Evolutionary conservation across 2,113 vertebrate species (phyloP), one percentile per base, ranked within the genome.

Genomic region (Lagopus leucura): DNA sequence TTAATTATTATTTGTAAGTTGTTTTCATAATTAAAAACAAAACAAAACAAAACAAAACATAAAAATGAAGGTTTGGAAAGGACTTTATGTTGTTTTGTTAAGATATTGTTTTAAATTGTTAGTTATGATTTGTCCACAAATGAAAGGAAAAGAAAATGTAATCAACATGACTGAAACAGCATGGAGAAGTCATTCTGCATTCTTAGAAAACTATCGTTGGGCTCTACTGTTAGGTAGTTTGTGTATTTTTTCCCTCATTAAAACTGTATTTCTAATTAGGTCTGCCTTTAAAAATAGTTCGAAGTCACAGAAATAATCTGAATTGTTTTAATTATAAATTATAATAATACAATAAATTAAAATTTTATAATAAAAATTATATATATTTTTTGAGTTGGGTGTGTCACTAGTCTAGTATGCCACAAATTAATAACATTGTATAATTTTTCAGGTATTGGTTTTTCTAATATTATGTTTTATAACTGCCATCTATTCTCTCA

Each of bases 1-100:
- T 95, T 91, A 86, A 95, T 96, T 92, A 91, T 92, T 92, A 89
- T 90, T 94, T 95, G 92, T 38, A 74, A 93, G 85, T 28, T 85
- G 55, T 50, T 86, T 81, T 65, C 58, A 11, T 60, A 38, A 36
- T 38, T 86, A 77, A 86, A 36, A 48, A 86, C 36, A 82, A 89
- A 66, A 48, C 40, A 52, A 24, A 45, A 8, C 10, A 38, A 38
- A 1, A 50, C 48, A 50, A 50, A 13, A 42, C 11, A 18, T 34
- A 24, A 78, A 95, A 94, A 48, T 32, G 8, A 91, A 93, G 13
- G 47, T 64, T 11, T 65, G 82, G 38, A 70, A 79, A 78, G 2
- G 27, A 47, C 17, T 92, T 84, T 13, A 32, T 38, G 17, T 83
- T 92, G 63, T 38, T 82, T 28, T 45, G 18, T 13, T 93, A 77